Evolutionary conservation across 2,888 invertebrate species (phyloP).

Genomic region (Melikaiella ostensackeni): DNA sequence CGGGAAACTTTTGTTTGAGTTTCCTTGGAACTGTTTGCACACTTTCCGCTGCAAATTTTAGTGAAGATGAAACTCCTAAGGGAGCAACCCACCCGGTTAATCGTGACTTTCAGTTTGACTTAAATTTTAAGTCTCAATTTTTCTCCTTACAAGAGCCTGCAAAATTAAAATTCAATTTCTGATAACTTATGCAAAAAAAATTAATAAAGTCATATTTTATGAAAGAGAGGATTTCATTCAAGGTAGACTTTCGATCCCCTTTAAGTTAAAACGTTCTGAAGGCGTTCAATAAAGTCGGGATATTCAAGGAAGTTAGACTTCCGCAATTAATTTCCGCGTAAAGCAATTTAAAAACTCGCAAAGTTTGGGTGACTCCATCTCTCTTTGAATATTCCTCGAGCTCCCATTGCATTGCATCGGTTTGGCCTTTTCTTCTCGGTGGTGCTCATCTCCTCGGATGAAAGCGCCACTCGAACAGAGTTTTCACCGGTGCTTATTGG

Average conservation of each 20-base stretch:
- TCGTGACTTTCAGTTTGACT: conserved; percentile 20
- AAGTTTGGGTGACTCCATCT: conserved; percentile 32
- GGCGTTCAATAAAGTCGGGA: conserved; percentile 14
- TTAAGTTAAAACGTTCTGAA: neutral
- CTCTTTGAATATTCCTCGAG: conserved; percentile 32
- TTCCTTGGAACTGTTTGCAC: conserved; percentile 1
- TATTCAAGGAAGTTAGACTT: conserved; percentile 32
- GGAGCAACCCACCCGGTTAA: conserved; percentile 13
- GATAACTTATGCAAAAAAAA: neutral
- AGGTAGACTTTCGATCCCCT: neutral
- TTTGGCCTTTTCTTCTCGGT: conserved; percentile 28
- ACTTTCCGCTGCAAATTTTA: conserved; percentile 21
- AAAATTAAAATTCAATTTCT: neutral
- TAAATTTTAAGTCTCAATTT: neutral
- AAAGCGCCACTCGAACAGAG: conserved; percentile 20
- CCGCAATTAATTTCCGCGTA: conserved; percentile 30
- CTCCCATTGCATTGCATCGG: conserved; percentile 11
- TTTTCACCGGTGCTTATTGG: conserved; percentile 26
- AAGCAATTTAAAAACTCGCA: conserved; percentile 35
- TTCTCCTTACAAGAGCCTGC: neutral
- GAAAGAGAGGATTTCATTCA: neutral
- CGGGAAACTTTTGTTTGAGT: conserved; percentile 1
- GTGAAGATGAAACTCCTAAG: neutral
- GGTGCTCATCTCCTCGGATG: conserved; percentile 23
- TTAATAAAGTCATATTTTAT: too few species aligned